Conservation (phyloP, 2,797 vertebrate species). For the Protonibea diacanthus region DNA sequence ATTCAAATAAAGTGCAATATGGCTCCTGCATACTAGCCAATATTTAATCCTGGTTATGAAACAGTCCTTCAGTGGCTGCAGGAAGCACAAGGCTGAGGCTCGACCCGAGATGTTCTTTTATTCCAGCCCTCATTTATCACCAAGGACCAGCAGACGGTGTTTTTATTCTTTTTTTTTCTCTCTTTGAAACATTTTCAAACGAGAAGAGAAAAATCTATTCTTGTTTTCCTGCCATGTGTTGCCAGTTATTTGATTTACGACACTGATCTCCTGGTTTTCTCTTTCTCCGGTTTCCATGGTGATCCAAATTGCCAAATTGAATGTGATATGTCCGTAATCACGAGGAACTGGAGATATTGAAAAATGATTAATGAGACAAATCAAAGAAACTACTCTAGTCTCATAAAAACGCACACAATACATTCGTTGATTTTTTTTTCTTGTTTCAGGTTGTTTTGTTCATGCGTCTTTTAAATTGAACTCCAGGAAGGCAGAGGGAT, state of each 20-base stretch:
- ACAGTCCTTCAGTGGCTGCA: not conserved
- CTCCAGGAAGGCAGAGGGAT: not conserved
- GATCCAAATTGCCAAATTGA: slow-evolving; percentile 40
- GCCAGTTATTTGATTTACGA: slow-evolving; percentile 70
- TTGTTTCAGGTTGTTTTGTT: slow-evolving; percentile 7
- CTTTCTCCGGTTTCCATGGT: slow-evolving; percentile 65
- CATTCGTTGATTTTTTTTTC: not conserved
- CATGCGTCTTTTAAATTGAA: slow-evolving; percentile 7
- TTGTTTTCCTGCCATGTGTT: slow-evolving; percentile 11
- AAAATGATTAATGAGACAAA: slow-evolving; percentile 68
- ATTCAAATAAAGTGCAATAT: slow-evolving; percentile 5
- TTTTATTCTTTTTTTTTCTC: slow-evolving; percentile 3
- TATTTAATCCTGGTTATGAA: not conserved
- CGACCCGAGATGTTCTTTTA: not conserved
- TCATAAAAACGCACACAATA: not conserved
- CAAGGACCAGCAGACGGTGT: not conserved
- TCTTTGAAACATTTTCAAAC: slow-evolving; percentile 18
- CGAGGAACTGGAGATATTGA: slow-evolving; percentile 61
- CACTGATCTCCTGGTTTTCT: slow-evolving; percentile 15
- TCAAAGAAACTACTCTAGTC: slow-evolving; percentile 4
- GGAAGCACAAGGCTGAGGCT: not conserved
- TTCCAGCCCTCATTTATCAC: not conserved
- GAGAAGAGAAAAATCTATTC: slow-evolving; percentile 12
- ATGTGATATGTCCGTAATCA: slow-evolving; percentile 43
- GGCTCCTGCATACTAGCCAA: not conserved